phyloP scores from a whole-genome alignment of 1,140 invertebrate genomes.

The Delia radicum region DNA sequence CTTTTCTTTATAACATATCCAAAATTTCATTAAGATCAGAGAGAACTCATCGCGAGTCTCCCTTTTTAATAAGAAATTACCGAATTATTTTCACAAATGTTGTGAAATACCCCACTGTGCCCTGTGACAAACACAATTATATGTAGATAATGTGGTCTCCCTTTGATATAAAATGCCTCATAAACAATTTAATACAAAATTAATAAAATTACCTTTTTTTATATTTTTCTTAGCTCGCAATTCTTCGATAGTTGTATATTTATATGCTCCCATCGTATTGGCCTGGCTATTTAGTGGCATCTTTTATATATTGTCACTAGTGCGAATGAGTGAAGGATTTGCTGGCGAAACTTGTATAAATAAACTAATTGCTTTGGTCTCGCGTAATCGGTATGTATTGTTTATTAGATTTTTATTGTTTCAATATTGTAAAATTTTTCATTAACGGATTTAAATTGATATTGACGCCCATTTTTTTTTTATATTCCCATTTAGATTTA shows the following conservation, averaged over 20 bases:
- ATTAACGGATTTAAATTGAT: not conserved
- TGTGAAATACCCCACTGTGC: too few relatives aligned
- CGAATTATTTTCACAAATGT: too few relatives aligned
- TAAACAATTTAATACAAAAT: too few relatives aligned
- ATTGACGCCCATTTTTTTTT: not conserved
- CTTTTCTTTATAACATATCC: too few relatives aligned
- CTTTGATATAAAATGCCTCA: too few relatives aligned
- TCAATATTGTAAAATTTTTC: not conserved
- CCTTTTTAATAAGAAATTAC: too few relatives aligned
- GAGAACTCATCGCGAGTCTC: too few relatives aligned
- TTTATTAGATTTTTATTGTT: not conserved
- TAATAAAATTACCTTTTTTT: too few relatives aligned
- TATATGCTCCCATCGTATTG: slow-evolving; percentile 44
- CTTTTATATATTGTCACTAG: slow-evolving; percentile 46
- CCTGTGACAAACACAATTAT: too few relatives aligned
- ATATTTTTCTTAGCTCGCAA: slow-evolving; percentile 37
- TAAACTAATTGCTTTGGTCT: slow-evolving; percentile 40
- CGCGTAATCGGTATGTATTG: slow-evolving; percentile 40
- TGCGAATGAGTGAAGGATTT: slow-evolving; percentile 39
- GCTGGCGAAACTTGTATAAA: slow-evolving; percentile 30
- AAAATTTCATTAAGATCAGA: too few relatives aligned
- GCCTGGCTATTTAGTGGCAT: slow-evolving; percentile 41
- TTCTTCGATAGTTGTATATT: slow-evolving; percentile 47
- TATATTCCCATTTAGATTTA: slow-evolving; percentile 26
- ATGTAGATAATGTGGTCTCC: too few relatives aligned